phyloP scores from a whole-genome alignment of 2,888 invertebrate genomes.

The Charanyca ferruginea region DNA sequence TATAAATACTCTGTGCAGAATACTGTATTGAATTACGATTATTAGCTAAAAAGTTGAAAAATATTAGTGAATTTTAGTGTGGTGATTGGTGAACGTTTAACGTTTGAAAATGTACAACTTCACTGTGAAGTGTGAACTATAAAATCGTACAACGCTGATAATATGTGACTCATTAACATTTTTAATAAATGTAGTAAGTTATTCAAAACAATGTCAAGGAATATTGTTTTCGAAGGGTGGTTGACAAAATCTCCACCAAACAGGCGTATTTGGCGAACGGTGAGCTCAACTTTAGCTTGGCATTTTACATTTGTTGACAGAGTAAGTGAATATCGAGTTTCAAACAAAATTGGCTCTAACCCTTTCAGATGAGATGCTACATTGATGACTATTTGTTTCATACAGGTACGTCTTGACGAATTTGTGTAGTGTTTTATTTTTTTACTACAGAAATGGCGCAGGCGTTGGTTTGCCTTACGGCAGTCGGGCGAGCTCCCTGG shows the following conservation, averaged over 20 bases:
- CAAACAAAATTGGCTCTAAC: slow-evolving; percentile 45
- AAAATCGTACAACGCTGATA: slow-evolving; percentile 36
- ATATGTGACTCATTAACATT: slow-evolving; percentile 51
- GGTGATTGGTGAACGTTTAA: slow-evolving; percentile 45
- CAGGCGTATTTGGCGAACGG: slow-evolving; percentile 97
- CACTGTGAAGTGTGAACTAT: no score
- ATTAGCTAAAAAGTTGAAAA: slow-evolving; percentile 47
- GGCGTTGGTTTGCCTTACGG: slow-evolving; percentile 98
- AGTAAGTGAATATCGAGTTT: slow-evolving; percentile 66
- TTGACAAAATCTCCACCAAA: slow-evolving; percentile 98
- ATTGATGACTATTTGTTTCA: slow-evolving; percentile 4
- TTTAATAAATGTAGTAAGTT: slow-evolving; percentile 11
- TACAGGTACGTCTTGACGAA: slow-evolving; percentile 28
- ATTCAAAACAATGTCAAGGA: slow-evolving; percentile 86
- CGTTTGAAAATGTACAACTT: slow-evolving; percentile 42
- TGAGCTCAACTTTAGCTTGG: slow-evolving; percentile 91
- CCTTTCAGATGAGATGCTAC: slow-evolving; percentile 6
- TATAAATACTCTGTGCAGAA: slow-evolving; percentile 24
- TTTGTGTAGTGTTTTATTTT: slow-evolving; percentile 48
- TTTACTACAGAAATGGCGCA: slow-evolving; percentile 96
- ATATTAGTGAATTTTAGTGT: slow-evolving; percentile 30
- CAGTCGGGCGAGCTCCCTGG: slow-evolving; percentile 98
- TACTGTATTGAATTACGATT: slow-evolving; percentile 16
- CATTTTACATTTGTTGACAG: slow-evolving; percentile 80
- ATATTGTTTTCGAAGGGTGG: slow-evolving; percentile 97